Evolutionary conservation across 1,140 invertebrate genomes (phyloP).

Genomic region (Pemphigus obesinymphae): DNA sequence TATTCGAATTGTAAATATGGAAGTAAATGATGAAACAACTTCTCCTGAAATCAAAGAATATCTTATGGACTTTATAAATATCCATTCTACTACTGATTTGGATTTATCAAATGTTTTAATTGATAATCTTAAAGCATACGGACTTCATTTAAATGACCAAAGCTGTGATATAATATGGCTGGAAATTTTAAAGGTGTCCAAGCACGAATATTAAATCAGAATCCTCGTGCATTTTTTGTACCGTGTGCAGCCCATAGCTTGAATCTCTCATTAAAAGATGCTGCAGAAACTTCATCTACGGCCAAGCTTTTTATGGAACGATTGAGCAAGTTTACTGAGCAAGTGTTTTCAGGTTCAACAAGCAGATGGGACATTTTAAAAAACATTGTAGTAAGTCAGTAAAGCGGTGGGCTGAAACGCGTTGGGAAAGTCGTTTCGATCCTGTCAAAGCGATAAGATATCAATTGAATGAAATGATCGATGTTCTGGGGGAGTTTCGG

Average conservation of each 20-base stretch:
- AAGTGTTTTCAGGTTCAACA: no score
- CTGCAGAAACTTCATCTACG: not conserved
- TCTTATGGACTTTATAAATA: no score
- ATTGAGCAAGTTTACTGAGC: not conserved
- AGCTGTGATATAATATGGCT: constrained; percentile 45
- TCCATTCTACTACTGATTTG: not conserved
- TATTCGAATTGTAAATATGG: not conserved
- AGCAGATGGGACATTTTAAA: not conserved
- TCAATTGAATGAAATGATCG: not conserved
- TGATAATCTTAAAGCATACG: not conserved
- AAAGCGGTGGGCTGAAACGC: no score
- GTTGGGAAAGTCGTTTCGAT: not conserved
- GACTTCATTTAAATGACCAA: constrained; percentile 43
- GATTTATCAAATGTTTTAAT: not conserved
- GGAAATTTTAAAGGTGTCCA: no score
- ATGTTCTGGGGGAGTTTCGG: not conserved
- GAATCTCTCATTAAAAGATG: no score
- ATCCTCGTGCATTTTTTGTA: no score
- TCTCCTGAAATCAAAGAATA: not conserved
- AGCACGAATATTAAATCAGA: no score
- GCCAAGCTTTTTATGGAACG: not conserved
- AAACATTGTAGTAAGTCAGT: no score
- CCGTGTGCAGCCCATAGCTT: no score
- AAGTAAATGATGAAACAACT: not conserved
- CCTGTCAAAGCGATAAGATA: no score